Base-by-base conservation (phyloP, 2,888 invertebrate genomes). In the Thera obeliscata region DNA sequence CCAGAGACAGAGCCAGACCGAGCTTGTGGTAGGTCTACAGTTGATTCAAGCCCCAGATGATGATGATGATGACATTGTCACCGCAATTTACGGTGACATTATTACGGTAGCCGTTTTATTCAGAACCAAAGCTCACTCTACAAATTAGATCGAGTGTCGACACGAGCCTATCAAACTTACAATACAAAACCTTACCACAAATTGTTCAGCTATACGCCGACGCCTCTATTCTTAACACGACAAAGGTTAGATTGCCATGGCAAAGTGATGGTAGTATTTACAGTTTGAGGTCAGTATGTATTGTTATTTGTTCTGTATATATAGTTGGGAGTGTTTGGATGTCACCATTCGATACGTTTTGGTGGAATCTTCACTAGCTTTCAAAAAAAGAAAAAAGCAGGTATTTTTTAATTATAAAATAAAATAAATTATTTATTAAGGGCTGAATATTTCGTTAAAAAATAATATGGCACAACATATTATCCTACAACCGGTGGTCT, bases 111-210 rank as follows among this genome's bases (percentile, higher is more conserved):
- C 35, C 3, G 46, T n/a, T 48, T 49, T 36, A 12, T 0, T 0
- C n/a, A 43, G 9, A 48, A 55, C 55, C 41, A 54, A 54, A 11
- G 36, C 61, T 56, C 46, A 54, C 12, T 33, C 3, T 52, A 66
- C 66, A 60, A 66, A 69, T 59, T 69, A 66, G 69, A 73, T 69
- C 74, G 66, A 72, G 68, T 75, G 64, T 72, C 74, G 68, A 72
- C 74, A 75, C 63, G 61, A 72, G 67, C 69, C 72, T 64, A 71
- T 72, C 73, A 71, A 73, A 71, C 38, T 22, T 57, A 68, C 67
- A 72, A 71, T 70, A 41, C 61, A 41, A 56, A 63, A 56, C 66
- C 66, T 69, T 35, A 69, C 69, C 66, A 63, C 69, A 69, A 69
- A 69, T 64, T 11, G 63, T 56, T 54, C 41, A 60, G 52, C 60